A percentile compares a stretch with the other conserved stretches of the same genome.
Evolutionary conservation across 1,140 invertebrate genomes (phyloP).

Genomic region (Aradophagus sp.): DNA sequence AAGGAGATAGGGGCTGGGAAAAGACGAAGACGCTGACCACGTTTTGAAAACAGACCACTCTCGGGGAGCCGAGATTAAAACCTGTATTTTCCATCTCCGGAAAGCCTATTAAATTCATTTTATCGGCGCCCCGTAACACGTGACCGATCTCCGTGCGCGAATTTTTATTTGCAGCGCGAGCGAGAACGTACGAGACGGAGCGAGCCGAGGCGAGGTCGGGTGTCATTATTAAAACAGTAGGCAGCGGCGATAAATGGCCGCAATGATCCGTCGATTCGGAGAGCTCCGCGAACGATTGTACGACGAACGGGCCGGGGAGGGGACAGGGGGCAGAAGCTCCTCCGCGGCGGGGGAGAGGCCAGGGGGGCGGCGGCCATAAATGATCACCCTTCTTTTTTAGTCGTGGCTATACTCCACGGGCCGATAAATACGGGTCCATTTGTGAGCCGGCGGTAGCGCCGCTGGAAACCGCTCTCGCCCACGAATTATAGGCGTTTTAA

Average conservation of each 20-base stretch:
- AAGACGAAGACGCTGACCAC: no score
- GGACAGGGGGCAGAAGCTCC: neutral
- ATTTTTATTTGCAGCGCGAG: slow-evolving; percentile 53
- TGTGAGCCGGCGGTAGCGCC: slow-evolving; percentile 54
- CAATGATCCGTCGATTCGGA: slow-evolving; percentile 54
- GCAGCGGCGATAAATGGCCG: slow-evolving; percentile 56
- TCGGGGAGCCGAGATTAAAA: no score
- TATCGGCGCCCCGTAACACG: slow-evolving; percentile 50
- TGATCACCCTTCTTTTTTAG: slow-evolving; percentile 69
- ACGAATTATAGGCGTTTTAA: slow-evolving; percentile 76
- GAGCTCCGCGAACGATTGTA: slow-evolving; percentile 51
- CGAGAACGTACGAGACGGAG: slow-evolving; percentile 24
- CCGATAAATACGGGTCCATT: slow-evolving; percentile 74
- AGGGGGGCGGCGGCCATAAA: slow-evolving; percentile 59
- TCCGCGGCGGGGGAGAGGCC: no score
- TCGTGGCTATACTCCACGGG: slow-evolving; percentile 72
- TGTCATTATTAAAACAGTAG: slow-evolving; percentile 60
- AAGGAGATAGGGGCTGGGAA: no score
- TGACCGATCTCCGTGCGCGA: slow-evolving; percentile 48
- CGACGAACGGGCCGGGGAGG: slow-evolving; percentile 36
- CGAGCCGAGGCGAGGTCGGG: slow-evolving; percentile 17
- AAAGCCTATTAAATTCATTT: slow-evolving; percentile 52
- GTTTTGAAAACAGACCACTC: no score
- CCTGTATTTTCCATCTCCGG: slow-evolving; percentile 26
- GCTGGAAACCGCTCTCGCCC: slow-evolving; percentile 56